Conservation (phyloP, 2,113 vertebrate species). For the zebrafish (Danio rerio) region GRCz12tu NC_133198.1:26705501-26706000, state of each 20-base stretch:
- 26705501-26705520: neutral
- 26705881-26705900: neutral
- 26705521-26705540: neutral
- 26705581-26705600: slow-evolving; percentile 15
- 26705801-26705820: slow-evolving; percentile 69
- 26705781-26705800: slow-evolving; percentile 67
- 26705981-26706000: neutral
- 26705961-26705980: neutral
- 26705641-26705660: slow-evolving; percentile 62
- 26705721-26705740: slow-evolving; percentile 68
- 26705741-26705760: slow-evolving; percentile 73
- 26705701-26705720: slow-evolving; percentile 72
- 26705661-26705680: slow-evolving; percentile 59
- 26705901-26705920: neutral
- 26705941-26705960: slow-evolving; percentile 10
- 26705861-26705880: neutral
- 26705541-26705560: neutral
- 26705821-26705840: slow-evolving; percentile 31
- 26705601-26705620: neutral
- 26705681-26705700: slow-evolving; percentile 71
- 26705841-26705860: neutral
- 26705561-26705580: slow-evolving; percentile 35
- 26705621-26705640: slow-evolving; percentile 58
- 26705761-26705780: slow-evolving; percentile 59
- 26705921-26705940: neutral